phyloP scores from a whole-genome alignment of 2,888 invertebrate species.

The Hipparchia sbordonii region DNA sequence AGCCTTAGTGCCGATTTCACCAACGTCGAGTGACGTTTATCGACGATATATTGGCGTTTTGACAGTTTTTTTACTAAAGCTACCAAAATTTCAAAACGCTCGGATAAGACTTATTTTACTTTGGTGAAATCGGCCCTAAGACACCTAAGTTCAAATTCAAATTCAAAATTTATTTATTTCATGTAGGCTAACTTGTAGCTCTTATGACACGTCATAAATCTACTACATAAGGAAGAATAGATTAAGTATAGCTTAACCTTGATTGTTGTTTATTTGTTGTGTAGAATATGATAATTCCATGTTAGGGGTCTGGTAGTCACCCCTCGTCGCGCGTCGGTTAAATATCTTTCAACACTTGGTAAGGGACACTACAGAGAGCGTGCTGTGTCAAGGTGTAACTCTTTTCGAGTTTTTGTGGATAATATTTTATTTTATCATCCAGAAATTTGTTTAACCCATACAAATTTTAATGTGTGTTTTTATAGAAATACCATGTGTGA shows the following conservation, averaged over 20 bases:
- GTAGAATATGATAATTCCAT: slow-evolving; percentile 23
- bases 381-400: slow-evolving; percentile 11
- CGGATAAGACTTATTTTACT: background rate
- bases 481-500: too few species aligned
- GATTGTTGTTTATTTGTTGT: slow-evolving; percentile 10
- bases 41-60: too few species aligned
- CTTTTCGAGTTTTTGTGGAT: background rate
- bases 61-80: too few species aligned
- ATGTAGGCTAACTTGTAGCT: too few species aligned
- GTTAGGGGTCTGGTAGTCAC: slow-evolving; percentile 26
- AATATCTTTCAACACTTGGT: slow-evolving; percentile 36
- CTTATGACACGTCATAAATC: too few species aligned
- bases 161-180: too few species aligned
- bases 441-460: too few species aligned
- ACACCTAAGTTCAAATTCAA: too few species aligned
- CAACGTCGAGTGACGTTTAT: too few species aligned
- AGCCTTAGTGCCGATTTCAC: too few species aligned
- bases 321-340: slow-evolving; percentile 21
- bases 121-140: background rate
- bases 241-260: background rate
- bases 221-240: too few species aligned
- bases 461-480: background rate
- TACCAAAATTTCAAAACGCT: too few species aligned
- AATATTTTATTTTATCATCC: background rate
- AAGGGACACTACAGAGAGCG: slow-evolving; percentile 28